Evolutionary conservation across 1,140 invertebrate genomes (phyloP), one percentile per base, ranked within the genome.

Genomic region (Dryas iulia): DNA sequence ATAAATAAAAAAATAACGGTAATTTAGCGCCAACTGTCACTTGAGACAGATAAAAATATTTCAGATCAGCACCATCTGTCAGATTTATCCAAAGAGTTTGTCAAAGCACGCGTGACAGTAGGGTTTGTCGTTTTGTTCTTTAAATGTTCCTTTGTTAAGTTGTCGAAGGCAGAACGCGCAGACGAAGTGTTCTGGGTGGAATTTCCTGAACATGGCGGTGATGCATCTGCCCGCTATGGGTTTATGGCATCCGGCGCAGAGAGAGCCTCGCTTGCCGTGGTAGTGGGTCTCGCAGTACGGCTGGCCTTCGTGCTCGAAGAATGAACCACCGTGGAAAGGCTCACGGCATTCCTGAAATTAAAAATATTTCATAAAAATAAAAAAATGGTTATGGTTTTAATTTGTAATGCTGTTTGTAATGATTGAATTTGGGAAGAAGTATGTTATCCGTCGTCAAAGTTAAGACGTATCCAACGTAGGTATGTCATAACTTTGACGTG

Each of bases 211-310:
- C 98, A 99, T 99, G 61, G 98, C 98, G 2, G 98, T 99, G 85
- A 99, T 99, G 89, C 98, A 99, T 12, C 98, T 96, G 64, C 98
- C 97, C 69, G 97, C 97, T 82, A 99, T 99, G 11, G 98, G 98
- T 84, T 99, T 98, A 84, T 98, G 98, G 86, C 99, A 99, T 56
- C 98, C 98, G 72, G 98, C 98, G 90, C 98, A 99, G 0, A 99
- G 93, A 0, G 98, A 99, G 25, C 98, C 99, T 26, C 98, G 94
- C 88, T 98, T 98, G 65, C 97, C 96, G 89, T 99, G 98, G 89
- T 99, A 99, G 91, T 99, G 98, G 2, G 97, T 98, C 91, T 99
- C 98, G 89, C 98, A 99, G 86, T 99, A 99, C 0, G 98, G 98
- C 71, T 97, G 94, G 23, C 98, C 98, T 86, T 99, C 98, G 86